Conservation (phyloP, 2,797 vertebrate species). For the Mionectes olivaceus region DNA sequence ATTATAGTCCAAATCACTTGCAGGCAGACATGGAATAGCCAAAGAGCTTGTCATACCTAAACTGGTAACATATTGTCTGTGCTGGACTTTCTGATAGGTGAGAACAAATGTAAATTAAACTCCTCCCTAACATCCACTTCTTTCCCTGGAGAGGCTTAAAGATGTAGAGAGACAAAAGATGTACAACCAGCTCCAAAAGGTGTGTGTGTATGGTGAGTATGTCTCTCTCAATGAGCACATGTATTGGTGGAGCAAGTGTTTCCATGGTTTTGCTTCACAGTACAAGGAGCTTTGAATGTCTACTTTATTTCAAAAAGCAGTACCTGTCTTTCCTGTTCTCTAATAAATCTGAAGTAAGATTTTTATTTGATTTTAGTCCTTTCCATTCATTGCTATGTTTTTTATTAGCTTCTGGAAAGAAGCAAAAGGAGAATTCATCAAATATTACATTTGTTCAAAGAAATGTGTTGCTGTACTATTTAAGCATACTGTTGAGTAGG, state of each 20-base stretch:
- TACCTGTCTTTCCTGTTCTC: not conserved
- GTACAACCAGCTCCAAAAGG: not conserved
- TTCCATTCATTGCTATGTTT: not conserved
- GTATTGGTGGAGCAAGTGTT: not conserved
- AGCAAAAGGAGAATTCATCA: not conserved
- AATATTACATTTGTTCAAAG: not conserved
- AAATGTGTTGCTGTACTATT: not conserved
- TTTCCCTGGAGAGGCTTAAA: not conserved
- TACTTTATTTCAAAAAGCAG: not conserved
- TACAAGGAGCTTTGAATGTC: not conserved
- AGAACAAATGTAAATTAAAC: not conserved
- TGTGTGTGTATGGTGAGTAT: fast-evolving
- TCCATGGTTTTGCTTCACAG: not conserved
- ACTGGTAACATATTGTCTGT: not conserved
- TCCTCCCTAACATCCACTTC: not conserved
- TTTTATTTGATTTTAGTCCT: not conserved
- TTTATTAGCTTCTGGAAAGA: not conserved
- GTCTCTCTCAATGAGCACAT: not conserved
- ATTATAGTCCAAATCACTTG: not conserved
- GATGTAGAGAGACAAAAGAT: not conserved
- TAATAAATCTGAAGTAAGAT: not conserved
- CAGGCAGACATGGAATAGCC: not conserved
- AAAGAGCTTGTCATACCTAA: not conserved
- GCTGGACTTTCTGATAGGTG: not conserved
- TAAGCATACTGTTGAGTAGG: not conserved